A percentile compares a stretch with the other conserved stretches of the same genome.
Evolutionary conservation across 2,113 vertebrate species (phyloP).

Genomic region (Mellivora capensis): DNA sequence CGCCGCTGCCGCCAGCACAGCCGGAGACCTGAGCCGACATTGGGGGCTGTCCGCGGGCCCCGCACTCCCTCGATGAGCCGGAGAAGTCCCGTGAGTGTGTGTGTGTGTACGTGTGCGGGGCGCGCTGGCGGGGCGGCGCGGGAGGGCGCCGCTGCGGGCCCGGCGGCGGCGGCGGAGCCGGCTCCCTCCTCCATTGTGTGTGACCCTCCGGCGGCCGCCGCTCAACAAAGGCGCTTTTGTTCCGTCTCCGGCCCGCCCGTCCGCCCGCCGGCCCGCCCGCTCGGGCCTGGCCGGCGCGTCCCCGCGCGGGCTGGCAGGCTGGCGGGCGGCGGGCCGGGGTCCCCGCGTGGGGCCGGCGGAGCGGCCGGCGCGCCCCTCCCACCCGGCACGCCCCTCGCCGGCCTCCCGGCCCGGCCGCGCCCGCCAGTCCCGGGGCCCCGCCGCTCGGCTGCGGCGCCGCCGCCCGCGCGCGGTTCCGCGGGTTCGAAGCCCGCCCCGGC

Average conservation of each 20-base stretch:
- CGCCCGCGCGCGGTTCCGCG: rapidly evolving
- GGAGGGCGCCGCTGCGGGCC: slow-evolving; percentile 45
- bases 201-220: slow-evolving; percentile 67
- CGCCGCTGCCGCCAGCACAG: slow-evolving; percentile 63
- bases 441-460: neutral
- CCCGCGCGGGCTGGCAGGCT: neutral
- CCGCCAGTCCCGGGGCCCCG: neutral
- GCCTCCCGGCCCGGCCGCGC: too few relatives aligned
- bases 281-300: slow-evolving; percentile 26
- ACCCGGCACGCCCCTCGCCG: too few relatives aligned
- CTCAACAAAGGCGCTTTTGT: slow-evolving; percentile 83
- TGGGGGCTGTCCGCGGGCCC: slow-evolving; percentile 62
- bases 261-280: neutral
- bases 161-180: slow-evolving; percentile 35
- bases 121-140: neutral
- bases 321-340: slow-evolving; percentile 34
- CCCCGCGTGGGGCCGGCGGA: slow-evolving; percentile 48
- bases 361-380: too few relatives aligned
- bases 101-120: neutral
- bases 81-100: slow-evolving; percentile 78
- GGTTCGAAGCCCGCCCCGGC: slow-evolving; percentile 27
- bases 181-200: slow-evolving; percentile 70
- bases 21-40: slow-evolving; percentile 62
- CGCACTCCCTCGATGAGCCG: slow-evolving; percentile 74
- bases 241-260: slow-evolving; percentile 25